Percentiles rank a stretch among this genome's conserved stretches.
Conservation (phyloP, 2,797 vertebrate species). For the Xerus rutilus region DNA sequence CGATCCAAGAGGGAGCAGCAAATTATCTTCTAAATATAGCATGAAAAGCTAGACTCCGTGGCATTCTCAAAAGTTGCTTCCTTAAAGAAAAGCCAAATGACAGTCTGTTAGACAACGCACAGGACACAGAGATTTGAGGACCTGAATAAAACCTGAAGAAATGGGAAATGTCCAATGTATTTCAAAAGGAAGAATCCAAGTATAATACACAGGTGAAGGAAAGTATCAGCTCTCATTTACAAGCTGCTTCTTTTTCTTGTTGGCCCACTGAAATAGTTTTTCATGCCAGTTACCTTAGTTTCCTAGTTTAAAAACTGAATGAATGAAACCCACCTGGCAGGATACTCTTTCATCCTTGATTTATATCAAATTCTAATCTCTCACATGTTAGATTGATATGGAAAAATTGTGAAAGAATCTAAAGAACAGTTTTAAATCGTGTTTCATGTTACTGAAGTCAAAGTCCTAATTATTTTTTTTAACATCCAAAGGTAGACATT, state of each 20-base stretch:
- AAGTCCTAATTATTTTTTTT: background rate
- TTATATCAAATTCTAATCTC: background rate
- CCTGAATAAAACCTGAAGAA: slow-evolving; percentile 18
- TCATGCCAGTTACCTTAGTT: background rate
- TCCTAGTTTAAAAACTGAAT: background rate
- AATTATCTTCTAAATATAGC: slow-evolving; percentile 83
- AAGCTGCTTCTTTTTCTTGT: background rate
- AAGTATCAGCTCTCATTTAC: background rate
- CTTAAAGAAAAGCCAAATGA: slow-evolving; percentile 70
- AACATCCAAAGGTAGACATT: background rate
- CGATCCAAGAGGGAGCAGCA: slow-evolving; percentile 72
- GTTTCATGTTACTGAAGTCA: background rate
- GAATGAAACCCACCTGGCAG: background rate
- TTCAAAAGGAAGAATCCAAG: background rate
- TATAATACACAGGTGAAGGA: background rate
- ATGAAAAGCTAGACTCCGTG: slow-evolving; percentile 65
- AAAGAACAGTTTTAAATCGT: background rate
- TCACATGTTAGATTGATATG: background rate
- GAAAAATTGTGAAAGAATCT: background rate
- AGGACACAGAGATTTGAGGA: slow-evolving; percentile 61
- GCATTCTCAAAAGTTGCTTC: slow-evolving; percentile 73
- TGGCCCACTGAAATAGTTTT: background rate
- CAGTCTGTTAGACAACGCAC: slow-evolving; percentile 39
- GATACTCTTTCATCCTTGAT: background rate
- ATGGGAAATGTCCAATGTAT: background rate